A percentile compares a stretch with the other conserved stretches of the same genome.
phyloP scores from a whole-genome alignment of 2,888 invertebrate genomes.

The Leptopilina myrica region DNA sequence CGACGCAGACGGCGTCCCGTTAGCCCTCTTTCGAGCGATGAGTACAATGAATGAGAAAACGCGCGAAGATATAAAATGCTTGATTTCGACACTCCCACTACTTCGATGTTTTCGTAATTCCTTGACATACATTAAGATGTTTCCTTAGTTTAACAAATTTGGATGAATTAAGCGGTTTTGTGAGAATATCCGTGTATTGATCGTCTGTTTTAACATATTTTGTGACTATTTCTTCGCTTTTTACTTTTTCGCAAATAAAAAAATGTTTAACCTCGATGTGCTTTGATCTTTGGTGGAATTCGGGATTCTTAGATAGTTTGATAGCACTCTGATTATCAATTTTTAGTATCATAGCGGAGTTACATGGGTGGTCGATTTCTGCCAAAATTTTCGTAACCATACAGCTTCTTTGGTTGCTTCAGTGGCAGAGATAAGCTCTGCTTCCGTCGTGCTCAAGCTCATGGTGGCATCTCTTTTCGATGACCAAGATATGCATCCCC shows the following conservation, averaged over 20 bases:
- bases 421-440: slow-evolving; percentile 60
- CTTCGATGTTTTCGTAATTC: not conserved
- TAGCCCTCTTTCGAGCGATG: no score
- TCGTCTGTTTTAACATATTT: not conserved
- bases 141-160: not conserved
- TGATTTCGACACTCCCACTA: not conserved
- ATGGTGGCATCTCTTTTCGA: slow-evolving; percentile 55
- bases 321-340: not conserved
- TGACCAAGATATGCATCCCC: no score
- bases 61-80: not conserved
- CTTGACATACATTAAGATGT: not conserved
- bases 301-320: not conserved
- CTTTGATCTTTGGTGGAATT: not conserved
- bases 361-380: not conserved
- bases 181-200: not conserved
- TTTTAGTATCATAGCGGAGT: not conserved
- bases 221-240: not conserved
- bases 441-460: slow-evolving; percentile 57
- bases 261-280: not conserved
- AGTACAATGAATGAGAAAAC: not conserved
- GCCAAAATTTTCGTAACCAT: slow-evolving; percentile 46
- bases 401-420: slow-evolving; percentile 55
- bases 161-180: not conserved
- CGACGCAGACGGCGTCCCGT: no score
- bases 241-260: not conserved